Percentiles rank a stretch among this genome's conserved stretches.
Evolutionary conservation across 2,113 vertebrate species (phyloP).

Genomic region (Callaeas wilsoni): DNA sequence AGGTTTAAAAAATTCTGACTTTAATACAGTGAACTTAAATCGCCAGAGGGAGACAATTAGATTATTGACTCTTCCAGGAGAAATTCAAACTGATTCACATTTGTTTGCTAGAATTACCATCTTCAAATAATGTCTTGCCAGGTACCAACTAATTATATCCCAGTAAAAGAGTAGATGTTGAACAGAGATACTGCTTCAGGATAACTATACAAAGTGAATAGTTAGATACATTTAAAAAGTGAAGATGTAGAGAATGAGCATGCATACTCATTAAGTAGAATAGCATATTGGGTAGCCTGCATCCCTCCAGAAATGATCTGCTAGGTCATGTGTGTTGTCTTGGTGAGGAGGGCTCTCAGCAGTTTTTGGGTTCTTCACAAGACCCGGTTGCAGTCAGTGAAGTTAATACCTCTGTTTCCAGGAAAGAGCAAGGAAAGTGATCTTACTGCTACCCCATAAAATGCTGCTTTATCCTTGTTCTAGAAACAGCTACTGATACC

Average conservation of each 20-base stretch:
- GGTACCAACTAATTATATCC: neutral
- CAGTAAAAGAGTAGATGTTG: neutral
- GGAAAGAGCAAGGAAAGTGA: neutral
- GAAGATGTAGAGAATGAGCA: neutral
- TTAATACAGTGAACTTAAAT: neutral
- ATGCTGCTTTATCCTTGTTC: neutral
- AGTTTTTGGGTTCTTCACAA: neutral
- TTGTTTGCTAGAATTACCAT: conserved; percentile 41
- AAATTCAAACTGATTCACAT: conserved; percentile 23
- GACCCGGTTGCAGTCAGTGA: neutral
- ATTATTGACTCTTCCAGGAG: conserved; percentile 23
- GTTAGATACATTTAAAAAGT: neutral
- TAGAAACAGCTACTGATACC: neutral
- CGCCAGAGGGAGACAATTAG: neutral
- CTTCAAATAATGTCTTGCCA: conserved; percentile 22
- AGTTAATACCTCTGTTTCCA: neutral
- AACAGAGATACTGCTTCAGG: neutral
- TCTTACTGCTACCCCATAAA: neutral
- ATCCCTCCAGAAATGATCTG: neutral
- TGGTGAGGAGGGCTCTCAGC: neutral
- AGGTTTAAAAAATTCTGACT: neutral
- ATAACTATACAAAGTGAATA: neutral
- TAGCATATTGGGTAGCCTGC: neutral
- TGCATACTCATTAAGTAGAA: neutral
- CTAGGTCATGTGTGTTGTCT: neutral